These are phyloP conservation scores for Chelmon rostratus DNA, from an alignment of 2,797 vertebrate species.

Conservation along the genomic window DNA sequence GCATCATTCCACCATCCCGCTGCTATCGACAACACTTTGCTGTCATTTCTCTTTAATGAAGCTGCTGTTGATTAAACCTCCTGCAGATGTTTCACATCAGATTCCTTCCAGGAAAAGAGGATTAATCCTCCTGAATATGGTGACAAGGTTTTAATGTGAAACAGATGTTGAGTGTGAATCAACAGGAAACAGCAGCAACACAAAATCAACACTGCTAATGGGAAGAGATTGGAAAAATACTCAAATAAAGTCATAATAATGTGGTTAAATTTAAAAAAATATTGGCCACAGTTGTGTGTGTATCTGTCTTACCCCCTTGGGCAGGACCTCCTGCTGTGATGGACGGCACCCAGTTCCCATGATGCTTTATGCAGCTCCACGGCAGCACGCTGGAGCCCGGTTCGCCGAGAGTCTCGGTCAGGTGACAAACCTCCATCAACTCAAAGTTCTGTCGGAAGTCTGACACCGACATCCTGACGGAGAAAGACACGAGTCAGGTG, in stretches of 20 bases:
- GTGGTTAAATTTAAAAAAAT: no score
- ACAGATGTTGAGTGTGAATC: not conserved
- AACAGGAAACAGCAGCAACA: not conserved
- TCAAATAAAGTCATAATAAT: no score
- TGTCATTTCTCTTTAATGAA: not conserved
- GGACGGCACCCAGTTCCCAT: constrained; percentile 79
- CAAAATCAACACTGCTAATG: no score
- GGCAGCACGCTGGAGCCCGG: constrained; percentile 41
- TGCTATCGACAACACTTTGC: not conserved
- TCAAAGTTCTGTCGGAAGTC: constrained; percentile 86
- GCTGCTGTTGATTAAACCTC: not conserved
- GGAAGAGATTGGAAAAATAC: no score
- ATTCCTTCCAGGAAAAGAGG: no score
- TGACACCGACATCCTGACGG: constrained; percentile 83
- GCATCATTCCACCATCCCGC: not conserved
- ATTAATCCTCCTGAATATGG: not conserved
- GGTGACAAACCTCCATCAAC: constrained; percentile 84
- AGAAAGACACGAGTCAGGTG: not conserved
- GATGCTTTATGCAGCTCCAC: constrained; percentile 77
- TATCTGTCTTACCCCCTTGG: constrained; percentile 36
- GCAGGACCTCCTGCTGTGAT: constrained; percentile 75
- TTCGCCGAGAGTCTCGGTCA: constrained; percentile 61
- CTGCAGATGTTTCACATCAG: constrained; percentile 8
- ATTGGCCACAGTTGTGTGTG: not conserved
- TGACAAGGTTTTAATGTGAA: not conserved